Percentiles rank a stretch among this genome's conserved stretches.
Evolutionary conservation across 2,113 vertebrate species (phyloP).

Genomic region (Solea solea): DNA sequence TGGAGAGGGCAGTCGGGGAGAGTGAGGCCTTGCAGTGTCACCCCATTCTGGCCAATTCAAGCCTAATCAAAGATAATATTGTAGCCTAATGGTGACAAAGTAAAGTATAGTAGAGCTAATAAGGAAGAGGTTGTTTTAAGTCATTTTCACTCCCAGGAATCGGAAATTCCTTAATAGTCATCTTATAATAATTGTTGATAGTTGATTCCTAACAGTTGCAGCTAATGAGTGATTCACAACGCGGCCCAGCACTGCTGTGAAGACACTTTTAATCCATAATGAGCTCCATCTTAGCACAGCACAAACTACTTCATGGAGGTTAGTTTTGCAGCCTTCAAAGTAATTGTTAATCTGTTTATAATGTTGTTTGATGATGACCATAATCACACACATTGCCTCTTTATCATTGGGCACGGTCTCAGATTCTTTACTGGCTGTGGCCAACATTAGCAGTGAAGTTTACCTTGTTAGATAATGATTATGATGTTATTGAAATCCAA

Average conservation of each 20-base stretch:
- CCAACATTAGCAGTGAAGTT: no score
- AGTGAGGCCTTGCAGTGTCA: slow-evolving; percentile 40
- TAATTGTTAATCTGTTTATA: neutral
- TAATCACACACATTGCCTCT: no score
- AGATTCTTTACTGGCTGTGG: no score
- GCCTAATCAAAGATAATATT: slow-evolving; percentile 57
- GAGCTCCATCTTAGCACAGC: slow-evolving; percentile 1
- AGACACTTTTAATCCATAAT: slow-evolving; percentile 14
- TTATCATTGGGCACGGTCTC: no score
- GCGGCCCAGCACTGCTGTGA: slow-evolving; percentile 15
- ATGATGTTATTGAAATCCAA: no score
- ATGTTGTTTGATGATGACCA: slow-evolving; percentile 5
- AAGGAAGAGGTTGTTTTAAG: slow-evolving; percentile 28
- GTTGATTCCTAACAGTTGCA: slow-evolving; percentile 8
- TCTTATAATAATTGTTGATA: slow-evolving; percentile 40
- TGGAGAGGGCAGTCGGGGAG: slow-evolving; percentile 61
- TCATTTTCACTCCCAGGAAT: slow-evolving; percentile 20
- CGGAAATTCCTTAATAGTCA: slow-evolving; percentile 17
- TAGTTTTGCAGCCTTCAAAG: slow-evolving; percentile 4
- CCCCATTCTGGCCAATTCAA: slow-evolving; percentile 42
- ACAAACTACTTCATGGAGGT: slow-evolving; percentile 11
- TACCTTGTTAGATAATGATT: no score
- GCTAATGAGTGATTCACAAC: slow-evolving; percentile 29
- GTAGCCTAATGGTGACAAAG: slow-evolving; percentile 22
- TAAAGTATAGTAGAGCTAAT: slow-evolving; percentile 13